Evolutionary conservation across 2,888 invertebrate genomes (phyloP), one percentile per base, ranked within the genome.

Genomic region (Malacosoma neustria): DNA sequence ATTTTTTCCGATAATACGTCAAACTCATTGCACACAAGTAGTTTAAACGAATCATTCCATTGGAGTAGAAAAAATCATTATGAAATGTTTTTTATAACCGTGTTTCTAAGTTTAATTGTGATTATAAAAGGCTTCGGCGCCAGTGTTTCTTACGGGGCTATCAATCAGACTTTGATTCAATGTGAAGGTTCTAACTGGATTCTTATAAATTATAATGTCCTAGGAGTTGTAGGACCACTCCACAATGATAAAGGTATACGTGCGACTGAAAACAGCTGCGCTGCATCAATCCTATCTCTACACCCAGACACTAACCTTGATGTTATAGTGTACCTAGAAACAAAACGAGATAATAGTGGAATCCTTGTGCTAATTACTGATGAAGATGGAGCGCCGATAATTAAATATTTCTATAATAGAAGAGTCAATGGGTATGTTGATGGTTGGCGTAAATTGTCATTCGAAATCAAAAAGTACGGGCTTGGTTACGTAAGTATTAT

Each of bases 401-500:
- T 39, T 3, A 37, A 36, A 9, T 47, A 45, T 32, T 32, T 33
- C 11, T 48, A 50, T 33, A 46, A 43, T 14, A 36, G 38, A 33
- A 30, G 40, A 9, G 42, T 34, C 13, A 34, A 45, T 31, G 40
- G 45, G 29, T 59, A 51, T 29, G 36, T 29, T 13, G 33, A 40
- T 4, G 58, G 54, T 29, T 60, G 61, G 61, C 48, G 39, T 14
- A 43, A 33, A 14, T 32, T 63, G 30, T 37, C 35, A 2, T 31
- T 61, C 11, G 32, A 42, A 3, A 41, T 55, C n/a, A 13, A 45
- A 4, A 34, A 39, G 4, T 32, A 43, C 29, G 32, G 44, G 3
- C 35, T 35, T 9, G 57, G 50, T 37, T 54, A 54, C 40, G 63
- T 63, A 50, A 61, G 62, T 62, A 43, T 7, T 29, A n/a, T n/a